Evolutionary conservation across 2,888 invertebrate genomes (phyloP).

Genomic region (Thecophora atra): DNA sequence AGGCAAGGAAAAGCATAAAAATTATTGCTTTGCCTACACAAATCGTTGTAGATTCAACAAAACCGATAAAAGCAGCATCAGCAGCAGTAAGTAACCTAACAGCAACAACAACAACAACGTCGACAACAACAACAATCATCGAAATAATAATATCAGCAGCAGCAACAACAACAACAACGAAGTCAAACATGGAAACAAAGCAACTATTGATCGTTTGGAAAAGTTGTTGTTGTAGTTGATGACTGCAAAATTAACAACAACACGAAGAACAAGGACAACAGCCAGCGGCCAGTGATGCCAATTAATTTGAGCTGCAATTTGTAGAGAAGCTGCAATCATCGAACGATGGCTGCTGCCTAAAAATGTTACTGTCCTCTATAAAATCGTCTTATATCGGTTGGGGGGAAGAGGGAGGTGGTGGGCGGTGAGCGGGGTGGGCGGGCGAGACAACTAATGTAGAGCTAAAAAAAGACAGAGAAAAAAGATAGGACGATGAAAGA

Average conservation of each 20-base stretch:
- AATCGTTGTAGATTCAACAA: slow-evolving; percentile 35
- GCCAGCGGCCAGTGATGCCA: neutral
- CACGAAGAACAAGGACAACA: neutral
- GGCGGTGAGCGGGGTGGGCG: too few species aligned
- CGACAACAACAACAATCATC: slow-evolving; percentile 20
- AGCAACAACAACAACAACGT: slow-evolving; percentile 18
- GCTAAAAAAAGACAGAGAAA: neutral
- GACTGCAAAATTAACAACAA: neutral
- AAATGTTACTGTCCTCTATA: neutral
- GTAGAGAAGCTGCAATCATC: too few species aligned
- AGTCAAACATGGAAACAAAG: neutral
- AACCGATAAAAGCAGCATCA: slow-evolving; percentile 31
- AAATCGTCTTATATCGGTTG: neutral
- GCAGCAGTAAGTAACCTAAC: slow-evolving; percentile 1
- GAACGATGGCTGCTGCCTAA: neutral
- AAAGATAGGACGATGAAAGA: neutral
- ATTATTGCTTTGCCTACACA: slow-evolving; percentile 29
- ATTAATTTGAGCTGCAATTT: neutral
- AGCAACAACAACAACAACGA: slow-evolving; percentile 16
- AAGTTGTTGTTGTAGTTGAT: neutral
- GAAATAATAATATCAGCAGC: slow-evolving; percentile 16
- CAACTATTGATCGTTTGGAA: slow-evolving; percentile 4
- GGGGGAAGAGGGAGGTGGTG: neutral
- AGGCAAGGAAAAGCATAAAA: slow-evolving; percentile 21
- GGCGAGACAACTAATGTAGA: too few species aligned